These are phyloP conservation scores for Melanotaenia maccullochi DNA, from an alignment of 2,797 vertebrate genomes.

Conservation along the genomic window DNA sequence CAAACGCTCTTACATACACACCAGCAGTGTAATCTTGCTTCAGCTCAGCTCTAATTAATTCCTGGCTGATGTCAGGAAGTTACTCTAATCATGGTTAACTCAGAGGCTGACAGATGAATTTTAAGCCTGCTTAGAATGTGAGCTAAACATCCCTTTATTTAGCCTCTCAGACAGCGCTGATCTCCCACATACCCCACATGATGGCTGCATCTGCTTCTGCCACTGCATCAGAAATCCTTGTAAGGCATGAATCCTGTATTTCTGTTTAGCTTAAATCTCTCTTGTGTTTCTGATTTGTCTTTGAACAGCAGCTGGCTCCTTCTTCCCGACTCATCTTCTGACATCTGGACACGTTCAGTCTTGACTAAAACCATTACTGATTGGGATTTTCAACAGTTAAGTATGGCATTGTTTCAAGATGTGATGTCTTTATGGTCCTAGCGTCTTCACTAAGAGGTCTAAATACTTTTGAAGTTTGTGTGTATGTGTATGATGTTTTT, in stretches of 20 bases:
- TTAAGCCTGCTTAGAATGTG: constrained; percentile 25
- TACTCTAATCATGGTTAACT: constrained; percentile 42
- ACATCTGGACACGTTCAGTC: background rate
- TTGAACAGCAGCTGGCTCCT: background rate
- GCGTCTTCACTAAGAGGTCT: background rate
- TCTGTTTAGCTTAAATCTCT: background rate
- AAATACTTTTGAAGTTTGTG: background rate
- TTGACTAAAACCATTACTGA: background rate
- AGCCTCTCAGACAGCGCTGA: constrained; percentile 18
- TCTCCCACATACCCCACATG: constrained; percentile 2
- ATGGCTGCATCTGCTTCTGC: background rate
- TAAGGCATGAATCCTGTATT: constrained; percentile 1
- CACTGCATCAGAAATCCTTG: background rate
- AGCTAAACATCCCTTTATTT: constrained; percentile 20
- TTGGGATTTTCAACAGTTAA: background rate
- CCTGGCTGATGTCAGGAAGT: constrained; percentile 51
- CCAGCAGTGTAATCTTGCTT: constrained; percentile 36
- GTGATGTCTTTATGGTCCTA: background rate
- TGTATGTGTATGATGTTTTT: too few relatives aligned
- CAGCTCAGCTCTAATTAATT: constrained; percentile 49
- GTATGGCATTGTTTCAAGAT: too few relatives aligned
- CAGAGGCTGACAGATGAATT: constrained; percentile 31
- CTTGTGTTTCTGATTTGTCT: constrained; percentile 10
- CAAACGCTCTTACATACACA: constrained; percentile 34
- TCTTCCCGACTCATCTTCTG: background rate